Evolutionary conservation across 2,113 vertebrate species (phyloP), one percentile per base, ranked within the genome.

Genomic region (Psilopsiagon aurifrons): DNA sequence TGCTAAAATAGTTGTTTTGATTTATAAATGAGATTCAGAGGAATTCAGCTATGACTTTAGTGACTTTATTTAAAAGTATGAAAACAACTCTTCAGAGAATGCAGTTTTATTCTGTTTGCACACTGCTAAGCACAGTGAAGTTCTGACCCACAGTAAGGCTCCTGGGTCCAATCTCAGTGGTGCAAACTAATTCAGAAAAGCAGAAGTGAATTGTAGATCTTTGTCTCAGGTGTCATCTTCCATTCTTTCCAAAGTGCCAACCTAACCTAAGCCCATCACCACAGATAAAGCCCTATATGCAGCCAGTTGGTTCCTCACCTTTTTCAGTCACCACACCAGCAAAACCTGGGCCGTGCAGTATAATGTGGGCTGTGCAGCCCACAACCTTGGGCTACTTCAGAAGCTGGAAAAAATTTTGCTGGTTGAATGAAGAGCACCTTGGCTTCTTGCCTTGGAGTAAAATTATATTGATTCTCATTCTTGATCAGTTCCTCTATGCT

Each of bases 1-100:
- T 74, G 25, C n/a, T 75, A 28, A 78, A 92, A 86, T 82, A 84
- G 82, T 78, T 23, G 37, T 78, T 91, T 89, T 92, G 23, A 60
- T 75, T 84, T 94, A 83, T 75, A 75, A 92, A 81, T 81, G 46
- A 92, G 33, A 92, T 84, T 86, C 64, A 89, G 4, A 84, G 64
- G 60, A 75, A 84, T 75, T 60, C 9, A 67, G 59, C n/a, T 77
- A 20, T 86, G 28, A 63, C 37, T 88, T 88, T 6, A 54, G 64
- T 63, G 51, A 60, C 83, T 92, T 90, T 57, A 86, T 86, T 86
- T 94, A 90, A 90, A 94, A 90, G 28, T 43, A 51, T 28, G 19
- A n/a, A 80, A 95, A 90, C 0, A 3, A 22, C 51, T 60, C 46
- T 75, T 91, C 24, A 60, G 85, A 82, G 52, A 92, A 78, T 12